These are phyloP conservation scores for Morus bassanus DNA, from an alignment of 2,797 vertebrate genomes.

Conservation along the genomic window DNA sequence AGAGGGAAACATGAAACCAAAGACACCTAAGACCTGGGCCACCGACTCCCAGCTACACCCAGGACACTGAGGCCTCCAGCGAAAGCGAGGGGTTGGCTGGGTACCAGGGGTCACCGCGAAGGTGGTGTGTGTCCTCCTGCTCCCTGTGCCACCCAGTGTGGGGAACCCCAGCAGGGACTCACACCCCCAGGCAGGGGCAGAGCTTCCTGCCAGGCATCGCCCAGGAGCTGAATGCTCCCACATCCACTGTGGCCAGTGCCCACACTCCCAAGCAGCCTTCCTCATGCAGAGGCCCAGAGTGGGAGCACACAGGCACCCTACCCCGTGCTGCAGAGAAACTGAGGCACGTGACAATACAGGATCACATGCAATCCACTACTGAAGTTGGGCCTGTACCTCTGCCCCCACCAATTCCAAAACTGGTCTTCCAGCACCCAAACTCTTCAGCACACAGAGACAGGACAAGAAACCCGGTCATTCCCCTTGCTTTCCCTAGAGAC, in stretches of 20 bases:
- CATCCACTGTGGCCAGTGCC: fast-evolving
- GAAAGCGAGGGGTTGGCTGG: background rate
- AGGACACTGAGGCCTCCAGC: background rate
- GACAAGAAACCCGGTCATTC: background rate
- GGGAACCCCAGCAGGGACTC: background rate
- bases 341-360: fast-evolving
- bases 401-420: background rate
- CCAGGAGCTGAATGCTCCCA: background rate
- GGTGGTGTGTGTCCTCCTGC: background rate
- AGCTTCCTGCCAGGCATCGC: background rate
- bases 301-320: background rate
- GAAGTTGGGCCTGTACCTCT: background rate
- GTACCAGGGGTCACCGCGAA: no score
- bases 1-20: background rate
- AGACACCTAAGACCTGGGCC: background rate
- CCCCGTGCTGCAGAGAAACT: background rate
- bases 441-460: background rate
- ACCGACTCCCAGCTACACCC: background rate
- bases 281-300: fast-evolving
- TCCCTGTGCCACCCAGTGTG: background rate
- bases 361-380: background rate
- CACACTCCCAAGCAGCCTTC: background rate
- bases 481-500: background rate
- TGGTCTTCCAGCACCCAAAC: background rate
- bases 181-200: background rate